Conservation (phyloP, 1,140 invertebrate species). For the Oreohelix idahoensis region DNA sequence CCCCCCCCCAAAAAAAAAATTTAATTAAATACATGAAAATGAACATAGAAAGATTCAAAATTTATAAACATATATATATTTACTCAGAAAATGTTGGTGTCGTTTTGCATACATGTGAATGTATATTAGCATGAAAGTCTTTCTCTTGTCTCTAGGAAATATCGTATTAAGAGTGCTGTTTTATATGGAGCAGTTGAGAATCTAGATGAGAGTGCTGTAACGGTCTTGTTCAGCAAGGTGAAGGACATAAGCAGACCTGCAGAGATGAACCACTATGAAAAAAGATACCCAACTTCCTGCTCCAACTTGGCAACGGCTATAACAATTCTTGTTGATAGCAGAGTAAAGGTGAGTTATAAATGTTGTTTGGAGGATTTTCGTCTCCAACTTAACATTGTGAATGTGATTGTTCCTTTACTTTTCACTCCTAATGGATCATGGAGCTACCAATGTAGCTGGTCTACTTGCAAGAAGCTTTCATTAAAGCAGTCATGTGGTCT, state of each 20-base stretch:
- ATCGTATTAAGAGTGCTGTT: constrained; percentile 75
- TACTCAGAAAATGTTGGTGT: not conserved
- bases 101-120: too few relatives aligned
- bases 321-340: constrained; percentile 60
- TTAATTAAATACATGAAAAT: too few relatives aligned
- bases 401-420: too few relatives aligned
- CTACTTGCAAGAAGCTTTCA: too few relatives aligned
- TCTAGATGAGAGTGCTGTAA: constrained; percentile 76
- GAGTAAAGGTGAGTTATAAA: constrained; percentile 5
- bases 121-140: not conserved
- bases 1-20: too few relatives aligned
- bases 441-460: too few relatives aligned
- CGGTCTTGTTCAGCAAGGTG: constrained; percentile 72
- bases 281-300: constrained; percentile 74
- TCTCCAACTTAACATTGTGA: too few relatives aligned
- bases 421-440: too few relatives aligned
- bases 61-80: not conserved
- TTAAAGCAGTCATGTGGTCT: too few relatives aligned
- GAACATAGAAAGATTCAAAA: not conserved
- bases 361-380: too few relatives aligned
- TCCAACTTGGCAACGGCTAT: constrained; percentile 74
- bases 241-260: constrained; percentile 47
- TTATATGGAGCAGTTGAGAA: constrained; percentile 75
- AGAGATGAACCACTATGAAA: constrained; percentile 74
- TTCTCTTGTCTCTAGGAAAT: constrained; percentile 59